Conservation (phyloP, 35 echinoderm and acorn worm species). For the Apostichopus parvimensis region DNA sequence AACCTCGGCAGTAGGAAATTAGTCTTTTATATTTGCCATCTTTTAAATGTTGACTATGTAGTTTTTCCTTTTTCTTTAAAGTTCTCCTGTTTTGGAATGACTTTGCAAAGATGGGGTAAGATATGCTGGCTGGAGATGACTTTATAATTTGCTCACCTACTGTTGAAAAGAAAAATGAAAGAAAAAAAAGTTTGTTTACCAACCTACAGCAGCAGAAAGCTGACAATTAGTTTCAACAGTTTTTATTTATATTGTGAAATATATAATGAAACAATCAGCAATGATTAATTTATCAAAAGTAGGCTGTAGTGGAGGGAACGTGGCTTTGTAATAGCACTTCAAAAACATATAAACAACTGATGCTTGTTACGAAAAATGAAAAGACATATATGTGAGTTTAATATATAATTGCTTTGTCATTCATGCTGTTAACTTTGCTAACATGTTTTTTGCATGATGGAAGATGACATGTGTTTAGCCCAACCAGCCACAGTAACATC, state of each 20-base stretch:
- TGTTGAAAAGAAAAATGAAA: background rate
- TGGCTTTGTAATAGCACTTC: no score
- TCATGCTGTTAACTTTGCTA: background rate
- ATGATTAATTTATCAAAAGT: no score
- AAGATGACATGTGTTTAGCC: constrained; percentile 6
- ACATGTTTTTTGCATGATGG: constrained; percentile 14
- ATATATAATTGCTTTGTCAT: no score
- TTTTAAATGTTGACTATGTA: background rate
- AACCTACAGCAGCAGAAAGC: no score
- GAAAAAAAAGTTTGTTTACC: no score
- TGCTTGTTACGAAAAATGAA: no score
- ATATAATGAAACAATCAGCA: no score
- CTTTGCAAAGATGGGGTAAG: background rate
- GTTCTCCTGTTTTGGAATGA: background rate
- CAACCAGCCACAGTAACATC: constrained; percentile 5
- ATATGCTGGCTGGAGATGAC: background rate
- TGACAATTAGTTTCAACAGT: no score
- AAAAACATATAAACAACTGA: no score
- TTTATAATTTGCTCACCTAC: background rate
- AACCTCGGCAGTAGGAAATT: background rate
- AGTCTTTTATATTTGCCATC: background rate
- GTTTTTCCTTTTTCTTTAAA: background rate
- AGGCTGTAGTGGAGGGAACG: no score
- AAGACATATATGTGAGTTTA: no score
- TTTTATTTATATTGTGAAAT: no score